These are phyloP conservation scores for Agonum fuliginosum DNA, from an alignment of 2,888 invertebrate genomes.

Conservation along the genomic window DNA sequence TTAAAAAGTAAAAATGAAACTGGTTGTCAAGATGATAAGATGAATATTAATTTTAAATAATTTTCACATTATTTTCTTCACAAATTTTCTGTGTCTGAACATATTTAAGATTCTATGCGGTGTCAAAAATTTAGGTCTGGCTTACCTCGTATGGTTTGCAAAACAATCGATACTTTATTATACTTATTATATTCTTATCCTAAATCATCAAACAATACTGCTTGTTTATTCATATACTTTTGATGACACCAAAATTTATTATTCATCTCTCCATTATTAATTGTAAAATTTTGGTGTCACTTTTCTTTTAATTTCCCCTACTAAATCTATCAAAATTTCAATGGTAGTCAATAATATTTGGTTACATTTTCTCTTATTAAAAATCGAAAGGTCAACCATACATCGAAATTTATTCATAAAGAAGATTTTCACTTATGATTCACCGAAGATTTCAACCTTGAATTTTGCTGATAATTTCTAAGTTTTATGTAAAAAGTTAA, in stretches of 20 bases:
- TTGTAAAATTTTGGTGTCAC: not conserved
- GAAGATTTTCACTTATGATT: constrained; percentile 35
- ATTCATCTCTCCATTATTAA: not conserved
- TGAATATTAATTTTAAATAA: too few species aligned
- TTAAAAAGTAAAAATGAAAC: too few species aligned
- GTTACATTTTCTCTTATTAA: constrained; percentile 24
- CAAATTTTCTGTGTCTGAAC: too few species aligned
- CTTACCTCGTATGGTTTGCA: not conserved
- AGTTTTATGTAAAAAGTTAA: constrained; percentile 31
- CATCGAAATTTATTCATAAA: constrained; percentile 29
- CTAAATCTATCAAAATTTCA: constrained; percentile 29
- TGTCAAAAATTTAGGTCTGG: too few species aligned
- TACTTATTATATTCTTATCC: not conserved
- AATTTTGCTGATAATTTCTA: constrained; percentile 22
- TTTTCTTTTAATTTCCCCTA: constrained; percentile 12
- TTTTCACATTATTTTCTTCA: too few species aligned
- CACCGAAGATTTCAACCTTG: constrained; percentile 15
- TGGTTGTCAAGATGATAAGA: too few species aligned
- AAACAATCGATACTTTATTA: not conserved
- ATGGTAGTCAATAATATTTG: constrained; percentile 16
- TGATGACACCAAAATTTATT: not conserved
- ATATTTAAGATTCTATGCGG: too few species aligned
- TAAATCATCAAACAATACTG: constrained; percentile 15
- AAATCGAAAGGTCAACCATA: constrained; percentile 12
- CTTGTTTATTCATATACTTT: constrained; percentile 3